These are phyloP conservation scores for Trichoplax adhaerens DNA, from an alignment of 37 sponge, comb jelly and placozoan genomes.

Conservation along the genomic window DNA sequence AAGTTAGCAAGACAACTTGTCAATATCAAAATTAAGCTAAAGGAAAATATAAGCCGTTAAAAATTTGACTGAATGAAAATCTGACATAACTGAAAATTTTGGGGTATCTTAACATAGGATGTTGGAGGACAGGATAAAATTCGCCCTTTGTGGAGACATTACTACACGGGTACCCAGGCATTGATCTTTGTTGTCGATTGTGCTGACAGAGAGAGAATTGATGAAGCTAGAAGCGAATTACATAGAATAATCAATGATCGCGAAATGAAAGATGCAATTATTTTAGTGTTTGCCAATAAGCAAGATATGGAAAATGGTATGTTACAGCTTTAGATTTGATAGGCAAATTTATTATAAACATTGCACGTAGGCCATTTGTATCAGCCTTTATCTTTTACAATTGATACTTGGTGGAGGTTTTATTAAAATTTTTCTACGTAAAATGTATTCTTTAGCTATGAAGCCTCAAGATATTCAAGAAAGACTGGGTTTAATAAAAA, in stretches of 20 bases:
- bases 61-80: background rate
- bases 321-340: constrained; percentile 8
- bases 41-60: background rate
- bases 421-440: background rate
- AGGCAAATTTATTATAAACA: background rate
- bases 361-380: background rate
- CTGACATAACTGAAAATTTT: too few species aligned
- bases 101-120: constrained; percentile 35
- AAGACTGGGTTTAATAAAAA: constrained; percentile 60
- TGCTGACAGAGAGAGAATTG: constrained; percentile 83
- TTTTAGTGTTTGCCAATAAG: constrained; percentile 93
- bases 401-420: background rate
- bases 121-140: constrained; percentile 99
- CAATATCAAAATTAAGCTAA: constrained; percentile 1
- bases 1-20: background rate
- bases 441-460: constrained; percentile 53
- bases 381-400: background rate
- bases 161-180: constrained; percentile 95
- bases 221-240: constrained; percentile 85
- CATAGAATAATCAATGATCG: constrained; percentile 90
- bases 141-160: constrained; percentile 91
- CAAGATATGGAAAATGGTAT: constrained; percentile 87
- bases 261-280: constrained; percentile 87
- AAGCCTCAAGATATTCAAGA: constrained; percentile 85
- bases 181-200: constrained; percentile 96